Evolutionary conservation across 2,888 invertebrate genomes (phyloP).

Genomic region (Junonia oenone): DNA sequence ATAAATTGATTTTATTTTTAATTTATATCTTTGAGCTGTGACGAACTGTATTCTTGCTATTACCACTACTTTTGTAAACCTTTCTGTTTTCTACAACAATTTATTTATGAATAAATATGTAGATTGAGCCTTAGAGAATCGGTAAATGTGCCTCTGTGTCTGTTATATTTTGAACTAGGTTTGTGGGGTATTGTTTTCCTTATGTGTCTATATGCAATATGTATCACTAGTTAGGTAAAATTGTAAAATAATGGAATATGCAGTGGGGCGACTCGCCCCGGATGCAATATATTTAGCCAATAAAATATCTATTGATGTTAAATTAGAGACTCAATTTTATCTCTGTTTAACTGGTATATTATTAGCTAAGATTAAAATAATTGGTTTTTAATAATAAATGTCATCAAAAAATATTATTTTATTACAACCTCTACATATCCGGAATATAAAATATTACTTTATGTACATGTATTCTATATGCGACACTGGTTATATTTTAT

Average conservation of each 20-base stretch:
- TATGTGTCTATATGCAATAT: background rate
- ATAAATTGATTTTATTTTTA: conserved; percentile 1
- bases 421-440: background rate
- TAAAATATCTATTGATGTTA: conserved; percentile 30
- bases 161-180: background rate
- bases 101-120: background rate
- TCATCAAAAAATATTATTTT: conserved; percentile 34
- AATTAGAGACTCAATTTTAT: conserved; percentile 34
- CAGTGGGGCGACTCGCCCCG: background rate
- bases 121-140: background rate
- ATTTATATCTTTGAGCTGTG: conserved; percentile 7
- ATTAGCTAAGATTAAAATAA: conserved; percentile 49
- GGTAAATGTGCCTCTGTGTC: background rate
- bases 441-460: background rate
- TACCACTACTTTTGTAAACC: background rate
- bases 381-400: conserved; percentile 60
- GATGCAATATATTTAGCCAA: conserved; percentile 9
- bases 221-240: conserved; percentile 14
- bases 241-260: conserved; percentile 5
- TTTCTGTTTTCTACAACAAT: background rate
- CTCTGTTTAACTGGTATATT: conserved; percentile 39
- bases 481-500: background rate
- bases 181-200: background rate
- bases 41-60: conserved; percentile 6
- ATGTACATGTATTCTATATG: background rate